Conservation (phyloP, 1,140 invertebrate species). For the Psix sp. region DNA sequence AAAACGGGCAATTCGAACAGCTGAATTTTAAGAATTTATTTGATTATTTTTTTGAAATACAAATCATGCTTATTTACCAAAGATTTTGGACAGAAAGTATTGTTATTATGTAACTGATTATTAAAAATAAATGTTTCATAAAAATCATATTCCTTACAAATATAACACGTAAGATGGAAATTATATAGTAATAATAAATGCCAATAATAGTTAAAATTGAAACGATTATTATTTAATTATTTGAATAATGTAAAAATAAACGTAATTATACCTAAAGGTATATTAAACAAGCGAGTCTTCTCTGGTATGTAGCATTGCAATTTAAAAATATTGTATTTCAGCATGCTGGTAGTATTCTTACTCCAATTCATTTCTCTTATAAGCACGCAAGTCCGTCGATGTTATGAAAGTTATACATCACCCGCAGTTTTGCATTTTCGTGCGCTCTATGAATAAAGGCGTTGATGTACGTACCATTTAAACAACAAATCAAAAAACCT, state of each 20-base stretch:
- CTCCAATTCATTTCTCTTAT: slow-evolving; percentile 29
- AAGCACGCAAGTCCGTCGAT: slow-evolving; percentile 21
- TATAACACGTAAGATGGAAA: too few species aligned
- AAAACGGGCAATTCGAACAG: too few species aligned
- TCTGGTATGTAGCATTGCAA: slow-evolving; percentile 15
- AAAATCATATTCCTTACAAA: too few species aligned
- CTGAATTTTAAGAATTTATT: too few species aligned
- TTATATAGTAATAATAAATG: too few species aligned
- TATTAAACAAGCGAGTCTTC: slow-evolving; percentile 6
- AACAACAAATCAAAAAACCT: not conserved
- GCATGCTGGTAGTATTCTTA: slow-evolving; percentile 32
- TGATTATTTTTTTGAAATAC: too few species aligned
- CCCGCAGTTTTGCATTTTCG: slow-evolving; percentile 18
- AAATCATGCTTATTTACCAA: too few species aligned
- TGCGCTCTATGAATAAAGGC: slow-evolving; percentile 3
- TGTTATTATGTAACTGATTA: too few species aligned
- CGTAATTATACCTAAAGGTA: slow-evolving; percentile 1
- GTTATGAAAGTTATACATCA: slow-evolving; percentile 24
- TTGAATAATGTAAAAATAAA: slow-evolving; percentile 5
- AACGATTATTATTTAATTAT: slow-evolving; percentile 12
- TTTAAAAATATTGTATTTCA: slow-evolving; percentile 38
- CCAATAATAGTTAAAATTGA: not conserved
- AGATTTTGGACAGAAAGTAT: too few species aligned
- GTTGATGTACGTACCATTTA: not conserved
- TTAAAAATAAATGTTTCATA: too few species aligned